Base-by-base conservation (phyloP, 30 jellyfish, hydroid and myxozoan genomes). In the Aurelia sp. region DNA sequence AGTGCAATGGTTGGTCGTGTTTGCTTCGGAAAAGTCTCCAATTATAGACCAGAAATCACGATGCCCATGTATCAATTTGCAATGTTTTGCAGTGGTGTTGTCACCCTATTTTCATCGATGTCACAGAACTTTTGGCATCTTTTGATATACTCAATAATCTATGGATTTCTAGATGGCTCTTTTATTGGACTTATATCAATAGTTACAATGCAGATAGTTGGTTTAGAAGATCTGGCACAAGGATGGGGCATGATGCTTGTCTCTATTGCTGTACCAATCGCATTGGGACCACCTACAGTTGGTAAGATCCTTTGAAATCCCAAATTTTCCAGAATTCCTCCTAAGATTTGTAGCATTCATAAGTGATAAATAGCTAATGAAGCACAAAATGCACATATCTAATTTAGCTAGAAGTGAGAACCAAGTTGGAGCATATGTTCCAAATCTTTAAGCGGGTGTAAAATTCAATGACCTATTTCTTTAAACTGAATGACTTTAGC, bases 141-240 rank as follows among this genome's bases (percentile, higher is more conserved):
- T 30, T 88, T 89, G 61, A n/a, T 76, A 53, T 94, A 94, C 70
- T 76, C 93, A 12, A 80, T 94, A 18, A 51, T 82, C 21, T 94
- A 94, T 66, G 99, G 99, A 6, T 79, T 94, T 48, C 87, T 94
- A 63, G 99, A 94, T 64, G 99, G 99, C 47, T 94, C 99, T 27
- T 94, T 94, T 64, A 94, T 94, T 79, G 99, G 99, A 22, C 87
- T 94, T 18, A 78, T 94, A 35, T 80, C 96, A 12, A 64, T 94
- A 3, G 97, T 94, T 30, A 94, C 99, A 40, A 59, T 94, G 90
- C 92, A 89, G 72, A 77, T 94, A 33, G 97, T 89, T 68, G 97
- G 97, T 11, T 38, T 89, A 44, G 94, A 78, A 47, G 86, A 84
- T 47, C 41, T 94, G 67, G 97, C 97, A 8, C 97, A 94, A 72